Conservation (phyloP, 2,113 vertebrate genomes). For the Zosterops hypoxanthus region DNA sequence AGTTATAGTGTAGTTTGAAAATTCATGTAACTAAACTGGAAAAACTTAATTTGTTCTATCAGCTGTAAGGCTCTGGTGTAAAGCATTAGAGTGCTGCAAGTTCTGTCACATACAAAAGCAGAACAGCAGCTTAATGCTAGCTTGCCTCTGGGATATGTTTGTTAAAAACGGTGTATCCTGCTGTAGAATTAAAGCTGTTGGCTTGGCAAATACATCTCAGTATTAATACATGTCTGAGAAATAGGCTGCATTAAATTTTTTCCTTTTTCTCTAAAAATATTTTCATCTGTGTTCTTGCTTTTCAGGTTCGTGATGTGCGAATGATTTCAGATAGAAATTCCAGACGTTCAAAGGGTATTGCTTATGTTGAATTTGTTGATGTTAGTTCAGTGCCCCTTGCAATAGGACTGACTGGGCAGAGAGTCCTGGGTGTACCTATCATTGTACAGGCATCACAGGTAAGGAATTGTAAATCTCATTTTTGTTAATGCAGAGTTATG, state of each 20-base stretch:
- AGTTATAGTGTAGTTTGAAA: neutral
- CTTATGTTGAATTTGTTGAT: conserved; percentile 96
- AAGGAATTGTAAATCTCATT: neutral
- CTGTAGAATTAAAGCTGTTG: neutral
- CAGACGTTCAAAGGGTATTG: conserved; percentile 95
- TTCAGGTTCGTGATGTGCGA: conserved; percentile 92
- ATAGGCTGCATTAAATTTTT: neutral
- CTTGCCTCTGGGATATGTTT: neutral
- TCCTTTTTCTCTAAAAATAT: neutral
- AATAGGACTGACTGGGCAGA: conserved; percentile 94
- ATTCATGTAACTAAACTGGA: neutral
- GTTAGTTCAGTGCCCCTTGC: conserved; percentile 95
- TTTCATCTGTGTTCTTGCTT: neutral
- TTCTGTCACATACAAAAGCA: neutral
- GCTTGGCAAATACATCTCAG: neutral
- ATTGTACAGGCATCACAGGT: conserved; percentile 98
- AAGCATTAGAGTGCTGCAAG: neutral
- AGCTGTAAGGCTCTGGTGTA: neutral
- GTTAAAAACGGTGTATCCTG: neutral
- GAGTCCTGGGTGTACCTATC: conserved; percentile 94
- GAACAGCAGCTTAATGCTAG: neutral
- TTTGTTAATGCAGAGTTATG: neutral
- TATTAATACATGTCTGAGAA: neutral
- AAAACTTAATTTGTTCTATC: neutral
- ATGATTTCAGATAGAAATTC: conserved; percentile 99